A percentile compares a stretch with the other conserved stretches of the same genome.
Conservation (phyloP, 2,797 vertebrate genomes). For the Microcaecilia unicolor region DNA sequence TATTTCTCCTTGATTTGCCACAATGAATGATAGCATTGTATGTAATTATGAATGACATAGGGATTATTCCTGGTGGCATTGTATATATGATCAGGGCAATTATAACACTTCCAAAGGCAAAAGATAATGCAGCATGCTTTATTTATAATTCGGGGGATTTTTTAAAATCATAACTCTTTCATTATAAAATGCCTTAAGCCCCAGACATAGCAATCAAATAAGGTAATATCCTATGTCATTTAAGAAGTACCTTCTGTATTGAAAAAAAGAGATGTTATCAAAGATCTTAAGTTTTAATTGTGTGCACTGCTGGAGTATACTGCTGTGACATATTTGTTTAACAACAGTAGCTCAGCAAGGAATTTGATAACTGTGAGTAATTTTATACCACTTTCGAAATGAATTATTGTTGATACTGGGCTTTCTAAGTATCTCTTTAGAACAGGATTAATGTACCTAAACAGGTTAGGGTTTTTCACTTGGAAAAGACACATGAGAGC, state of each 20-base stretch:
- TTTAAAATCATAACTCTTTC: slow-evolving; percentile 42
- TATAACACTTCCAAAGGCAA: slow-evolving; percentile 25
- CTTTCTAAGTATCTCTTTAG: too few species aligned
- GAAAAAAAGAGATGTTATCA: slow-evolving; percentile 41
- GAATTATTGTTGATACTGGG: too few species aligned
- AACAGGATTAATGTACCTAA: too few species aligned
- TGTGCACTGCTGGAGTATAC: neutral
- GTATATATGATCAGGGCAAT: slow-evolving; percentile 12
- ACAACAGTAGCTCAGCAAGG: neutral
- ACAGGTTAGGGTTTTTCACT: too few species aligned
- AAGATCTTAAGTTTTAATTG: slow-evolving; percentile 20
- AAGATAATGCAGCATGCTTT: slow-evolving; percentile 18
- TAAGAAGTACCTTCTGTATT: slow-evolving; percentile 24
- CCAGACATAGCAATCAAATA: slow-evolving; percentile 33
- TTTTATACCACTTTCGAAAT: too few species aligned
- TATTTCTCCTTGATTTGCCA: too few species aligned
- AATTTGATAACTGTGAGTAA: neutral
- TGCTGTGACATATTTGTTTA: neutral
- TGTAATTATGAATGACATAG: neutral
- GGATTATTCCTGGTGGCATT: slow-evolving; percentile 12
- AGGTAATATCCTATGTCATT: slow-evolving; percentile 30
- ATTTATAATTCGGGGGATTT: slow-evolving; percentile 49
- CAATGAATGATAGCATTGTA: too few species aligned
- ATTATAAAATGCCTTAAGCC: slow-evolving; percentile 42
- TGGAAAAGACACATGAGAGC: too few species aligned